These are phyloP conservation scores for Hystrix cristata DNA, from an alignment of 2,113 vertebrate species.

Conservation along the genomic window DNA sequence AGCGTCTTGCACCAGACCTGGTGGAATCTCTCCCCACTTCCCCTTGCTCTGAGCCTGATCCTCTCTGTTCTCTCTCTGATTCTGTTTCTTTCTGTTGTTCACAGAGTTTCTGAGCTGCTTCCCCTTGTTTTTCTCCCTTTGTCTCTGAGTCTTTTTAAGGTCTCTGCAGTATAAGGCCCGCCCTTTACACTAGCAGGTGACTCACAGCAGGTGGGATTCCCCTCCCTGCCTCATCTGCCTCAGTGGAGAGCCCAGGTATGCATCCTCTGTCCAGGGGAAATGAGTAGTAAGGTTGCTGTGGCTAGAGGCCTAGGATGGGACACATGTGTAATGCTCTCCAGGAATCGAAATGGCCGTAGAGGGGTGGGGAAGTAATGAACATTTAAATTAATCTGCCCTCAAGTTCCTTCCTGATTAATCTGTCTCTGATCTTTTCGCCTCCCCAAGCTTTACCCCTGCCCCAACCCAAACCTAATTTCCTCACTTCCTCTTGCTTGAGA, in stretches of 20 bases:
- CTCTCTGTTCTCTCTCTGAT: slow-evolving; percentile 42
- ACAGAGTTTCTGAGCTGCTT: slow-evolving; percentile 57
- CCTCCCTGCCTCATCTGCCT: slow-evolving; percentile 78
- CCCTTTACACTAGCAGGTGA: slow-evolving; percentile 81
- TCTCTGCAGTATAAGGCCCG: slow-evolving; percentile 58
- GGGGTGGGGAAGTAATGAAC: slow-evolving; percentile 8
- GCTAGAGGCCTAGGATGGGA: slow-evolving; percentile 65
- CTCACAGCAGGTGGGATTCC: slow-evolving; percentile 85
- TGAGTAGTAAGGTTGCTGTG: slow-evolving; percentile 75
- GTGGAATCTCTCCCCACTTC: slow-evolving; percentile 64
- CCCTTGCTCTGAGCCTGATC: slow-evolving; percentile 26
- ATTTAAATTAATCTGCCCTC: slow-evolving; percentile 72
- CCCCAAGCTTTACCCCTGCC: background rate
- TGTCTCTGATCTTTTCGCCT: slow-evolving; percentile 67
- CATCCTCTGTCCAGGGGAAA: slow-evolving; percentile 72
- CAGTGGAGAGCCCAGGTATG: slow-evolving; percentile 81
- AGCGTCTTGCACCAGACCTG: slow-evolving; percentile 3
- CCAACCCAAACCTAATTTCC: slow-evolving; percentile 46
- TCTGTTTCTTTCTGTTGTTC: slow-evolving; percentile 7
- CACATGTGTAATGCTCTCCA: slow-evolving; percentile 81
- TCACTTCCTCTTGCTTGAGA: slow-evolving; percentile 49
- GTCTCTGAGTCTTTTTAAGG: slow-evolving; percentile 73
- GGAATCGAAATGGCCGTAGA: slow-evolving; percentile 59
- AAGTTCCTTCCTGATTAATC: slow-evolving; percentile 73
- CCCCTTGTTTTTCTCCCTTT: slow-evolving; percentile 69